Evolutionary conservation across 2,888 invertebrate species (phyloP).

Genomic region (Athalia circularis): DNA sequence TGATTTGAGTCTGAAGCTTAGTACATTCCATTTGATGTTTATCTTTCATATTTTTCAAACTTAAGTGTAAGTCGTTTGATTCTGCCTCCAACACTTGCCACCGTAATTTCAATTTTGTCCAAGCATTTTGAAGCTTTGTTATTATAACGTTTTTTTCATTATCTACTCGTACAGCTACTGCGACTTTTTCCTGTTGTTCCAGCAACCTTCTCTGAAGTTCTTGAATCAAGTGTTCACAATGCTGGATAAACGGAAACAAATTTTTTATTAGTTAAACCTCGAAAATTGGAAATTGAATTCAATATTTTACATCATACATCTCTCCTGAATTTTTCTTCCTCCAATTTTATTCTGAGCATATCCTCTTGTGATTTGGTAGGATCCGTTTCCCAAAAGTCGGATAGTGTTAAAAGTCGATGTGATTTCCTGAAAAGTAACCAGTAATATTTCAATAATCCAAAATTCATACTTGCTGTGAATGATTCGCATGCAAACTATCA

Average conservation of each 20-base stretch:
- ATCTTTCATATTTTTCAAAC: slow-evolving; percentile 74
- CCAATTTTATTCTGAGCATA: slow-evolving; percentile 75
- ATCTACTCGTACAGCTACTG: slow-evolving; percentile 87
- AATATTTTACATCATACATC: slow-evolving; percentile 76
- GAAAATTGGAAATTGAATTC: slow-evolving; percentile 43
- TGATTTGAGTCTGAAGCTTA: slow-evolving; percentile 77
- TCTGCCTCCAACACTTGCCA: slow-evolving; percentile 71
- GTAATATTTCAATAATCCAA: slow-evolving; percentile 5
- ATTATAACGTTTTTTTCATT: slow-evolving; percentile 84
- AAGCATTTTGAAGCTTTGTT: slow-evolving; percentile 80
- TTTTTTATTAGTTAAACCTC: slow-evolving; percentile 24
- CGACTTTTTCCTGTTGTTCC: slow-evolving; percentile 87
- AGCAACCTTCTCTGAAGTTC: slow-evolving; percentile 83
- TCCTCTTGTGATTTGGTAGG: slow-evolving; percentile 68
- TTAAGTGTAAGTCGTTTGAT: slow-evolving; percentile 70
- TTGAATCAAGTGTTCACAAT: slow-evolving; percentile 86
- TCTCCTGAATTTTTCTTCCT: slow-evolving; percentile 86
- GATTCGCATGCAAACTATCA: slow-evolving; percentile 36
- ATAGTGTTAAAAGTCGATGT: slow-evolving; percentile 76
- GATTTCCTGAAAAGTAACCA: slow-evolving; percentile 57
- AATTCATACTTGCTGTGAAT: slow-evolving; percentile 1
- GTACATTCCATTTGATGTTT: slow-evolving; percentile 75
- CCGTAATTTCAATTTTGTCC: slow-evolving; percentile 76
- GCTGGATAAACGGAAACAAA: slow-evolving; percentile 73
- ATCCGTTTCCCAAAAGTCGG: slow-evolving; percentile 80